phyloP scores from a whole-genome alignment of 2,113 vertebrate species.

The Neotragus pygmaeus region DNA sequence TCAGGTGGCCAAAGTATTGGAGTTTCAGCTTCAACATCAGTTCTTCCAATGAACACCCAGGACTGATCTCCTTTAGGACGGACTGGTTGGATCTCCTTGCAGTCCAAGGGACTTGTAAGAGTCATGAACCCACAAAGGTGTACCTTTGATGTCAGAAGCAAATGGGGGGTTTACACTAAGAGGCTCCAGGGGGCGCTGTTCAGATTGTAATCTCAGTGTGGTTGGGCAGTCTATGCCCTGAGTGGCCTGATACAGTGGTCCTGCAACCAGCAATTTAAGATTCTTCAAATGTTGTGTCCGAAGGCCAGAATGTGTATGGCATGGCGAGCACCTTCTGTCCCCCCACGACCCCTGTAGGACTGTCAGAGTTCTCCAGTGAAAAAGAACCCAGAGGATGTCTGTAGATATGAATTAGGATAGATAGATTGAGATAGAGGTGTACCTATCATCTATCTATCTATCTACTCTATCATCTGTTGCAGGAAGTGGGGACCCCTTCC shows the following conservation, averaged over 20 bases:
- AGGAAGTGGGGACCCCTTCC: too few species aligned
- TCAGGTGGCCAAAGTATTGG: neutral
- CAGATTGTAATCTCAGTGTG: accelerated
- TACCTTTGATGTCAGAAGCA: neutral
- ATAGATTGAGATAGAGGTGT: neutral
- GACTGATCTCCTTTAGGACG: neutral
- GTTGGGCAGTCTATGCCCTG: accelerated
- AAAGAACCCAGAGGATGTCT: neutral
- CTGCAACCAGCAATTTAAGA: neutral
- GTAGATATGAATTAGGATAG: neutral
- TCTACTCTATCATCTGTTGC: neutral
- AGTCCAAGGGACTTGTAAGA: neutral
- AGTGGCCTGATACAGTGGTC: accelerated
- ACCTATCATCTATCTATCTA: neutral
- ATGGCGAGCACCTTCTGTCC: accelerated
- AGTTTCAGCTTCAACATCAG: neutral
- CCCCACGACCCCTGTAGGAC: accelerated
- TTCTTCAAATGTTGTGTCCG: accelerated
- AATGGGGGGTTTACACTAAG: accelerated
- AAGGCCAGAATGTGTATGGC: neutral
- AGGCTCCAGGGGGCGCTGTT: accelerated
- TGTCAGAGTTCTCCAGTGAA: neutral
- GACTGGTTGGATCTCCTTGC: neutral
- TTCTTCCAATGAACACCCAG: neutral
- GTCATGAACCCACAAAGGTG: neutral